Evolutionary conservation across 2,797 vertebrate genomes (phyloP), one percentile per base, ranked within the genome.

Genomic region (Semotilus atromaculatus): DNA sequence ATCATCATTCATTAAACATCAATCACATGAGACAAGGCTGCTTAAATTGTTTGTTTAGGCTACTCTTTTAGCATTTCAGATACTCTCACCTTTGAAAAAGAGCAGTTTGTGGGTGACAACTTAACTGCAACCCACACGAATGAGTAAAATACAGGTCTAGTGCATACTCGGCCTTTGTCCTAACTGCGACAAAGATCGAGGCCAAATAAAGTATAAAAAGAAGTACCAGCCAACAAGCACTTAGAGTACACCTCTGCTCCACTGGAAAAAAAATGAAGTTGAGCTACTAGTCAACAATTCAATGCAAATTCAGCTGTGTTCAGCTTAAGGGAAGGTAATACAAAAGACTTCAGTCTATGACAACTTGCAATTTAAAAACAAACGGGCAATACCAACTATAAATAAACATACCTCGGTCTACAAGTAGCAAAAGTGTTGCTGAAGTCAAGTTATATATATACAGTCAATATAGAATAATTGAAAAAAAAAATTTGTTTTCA

Each of bases 351-450:
- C 23, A 10, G 7, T 29, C 3, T 9, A 45, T 60, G 53, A 62
- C 53, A 60, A 10, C 26, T 48, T 72, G 43, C 4, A 11, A n/a
- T 34, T 60, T 48, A 43, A 45, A 72, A 62, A 72, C 4, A 45
- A 48, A 40, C 48, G 26, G 53, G n/a, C 38, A 73, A 82, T 34
- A 48, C 26, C 38, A 34, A 2, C 13, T 74, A 23, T 36, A 26
- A 64, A 82, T 73, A 64, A 64, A 45, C 45, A 80, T 68, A 55
- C 6, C 19, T 66, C 21, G 51, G 62, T 10, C 26, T 80, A 55
- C 51, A 53, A 23, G 45, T 13, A 72, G 38, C 34, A 36, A 85
- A 71, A 74, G 64, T 48, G 23, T 72, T 51, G 16, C 1, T 76
- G 31, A 58, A 18, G 73, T 58, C 1, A 0, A 38, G 21, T 14